These are phyloP conservation scores for Hypocryptadius cinnamomeus DNA, from an alignment of 2,113 vertebrate species.

Conservation along the genomic window DNA sequence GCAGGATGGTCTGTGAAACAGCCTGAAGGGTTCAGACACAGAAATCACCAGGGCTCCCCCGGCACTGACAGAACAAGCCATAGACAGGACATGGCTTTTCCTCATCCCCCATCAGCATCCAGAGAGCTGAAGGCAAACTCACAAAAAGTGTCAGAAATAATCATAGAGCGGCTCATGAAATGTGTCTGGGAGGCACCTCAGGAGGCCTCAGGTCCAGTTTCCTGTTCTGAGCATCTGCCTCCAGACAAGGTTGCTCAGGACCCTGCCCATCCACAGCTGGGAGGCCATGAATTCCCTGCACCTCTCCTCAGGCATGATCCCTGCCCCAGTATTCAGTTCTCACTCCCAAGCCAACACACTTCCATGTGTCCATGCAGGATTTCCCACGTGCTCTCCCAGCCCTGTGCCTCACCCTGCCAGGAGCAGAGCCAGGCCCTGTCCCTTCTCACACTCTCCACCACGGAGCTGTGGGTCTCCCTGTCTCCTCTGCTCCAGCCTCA, in stretches of 20 bases:
- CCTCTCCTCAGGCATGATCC: not conserved
- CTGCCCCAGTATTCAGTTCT: not conserved
- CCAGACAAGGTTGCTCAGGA: not conserved
- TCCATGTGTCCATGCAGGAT: not conserved
- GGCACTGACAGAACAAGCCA: not conserved
- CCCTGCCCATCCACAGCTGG: not conserved
- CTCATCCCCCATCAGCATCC: not conserved
- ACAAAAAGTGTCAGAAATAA: not conserved
- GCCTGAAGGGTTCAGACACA: not conserved
- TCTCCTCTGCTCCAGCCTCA: not conserved
- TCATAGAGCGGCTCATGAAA: not conserved
- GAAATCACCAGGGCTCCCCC: not conserved
- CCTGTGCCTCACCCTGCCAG: accelerated
- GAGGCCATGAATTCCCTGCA: not conserved
- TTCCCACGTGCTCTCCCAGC: not conserved
- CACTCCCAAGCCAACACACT: not conserved
- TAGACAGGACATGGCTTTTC: accelerated
- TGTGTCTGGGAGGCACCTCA: not conserved
- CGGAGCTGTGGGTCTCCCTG: not conserved
- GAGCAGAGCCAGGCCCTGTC: not conserved
- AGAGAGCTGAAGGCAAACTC: not conserved
- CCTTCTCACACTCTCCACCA: not conserved
- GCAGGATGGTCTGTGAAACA: not conserved
- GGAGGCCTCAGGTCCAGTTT: not conserved
- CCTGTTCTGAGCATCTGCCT: not conserved